phyloP scores from a whole-genome alignment of 2,888 invertebrate species.

The Marronus borbonicus region DNA sequence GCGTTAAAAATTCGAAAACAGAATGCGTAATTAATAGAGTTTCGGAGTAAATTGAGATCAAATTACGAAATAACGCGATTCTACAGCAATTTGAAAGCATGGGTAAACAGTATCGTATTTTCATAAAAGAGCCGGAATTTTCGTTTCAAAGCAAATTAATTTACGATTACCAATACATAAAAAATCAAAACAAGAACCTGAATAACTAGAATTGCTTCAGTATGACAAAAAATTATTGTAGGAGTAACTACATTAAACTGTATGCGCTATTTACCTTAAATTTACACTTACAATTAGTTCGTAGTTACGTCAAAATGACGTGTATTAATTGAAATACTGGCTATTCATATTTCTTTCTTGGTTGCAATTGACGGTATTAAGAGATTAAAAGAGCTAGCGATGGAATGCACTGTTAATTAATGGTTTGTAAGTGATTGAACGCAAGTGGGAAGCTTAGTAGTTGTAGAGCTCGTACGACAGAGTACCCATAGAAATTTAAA shows the following conservation, averaged over 20 bases:
- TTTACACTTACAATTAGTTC: background rate
- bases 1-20: slow-evolving; percentile 30
- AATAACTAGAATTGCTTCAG: background rate
- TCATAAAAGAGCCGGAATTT: background rate
- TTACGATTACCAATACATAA: slow-evolving; percentile 12
- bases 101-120: slow-evolving; percentile 36
- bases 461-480: too few species aligned
- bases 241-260: background rate
- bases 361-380: too few species aligned
- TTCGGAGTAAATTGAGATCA: slow-evolving; percentile 37
- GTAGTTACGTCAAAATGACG: background rate
- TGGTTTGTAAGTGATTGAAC: too few species aligned
- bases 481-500: too few species aligned
- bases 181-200: background rate
- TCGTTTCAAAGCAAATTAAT: slow-evolving; percentile 2
- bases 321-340: background rate
- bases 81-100: slow-evolving; percentile 34
- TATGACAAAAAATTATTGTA: too few species aligned
- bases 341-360: background rate
- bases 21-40: slow-evolving; percentile 45
- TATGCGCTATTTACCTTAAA: background rate
- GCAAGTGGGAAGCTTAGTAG: too few species aligned
- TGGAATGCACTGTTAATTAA: too few species aligned
- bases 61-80: slow-evolving; percentile 42
- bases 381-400: too few species aligned